Evolutionary conservation across 2,113 vertebrate species (phyloP), one percentile per base, ranked within the genome.

Genomic region (Petrocephalus microphthalmus): DNA sequence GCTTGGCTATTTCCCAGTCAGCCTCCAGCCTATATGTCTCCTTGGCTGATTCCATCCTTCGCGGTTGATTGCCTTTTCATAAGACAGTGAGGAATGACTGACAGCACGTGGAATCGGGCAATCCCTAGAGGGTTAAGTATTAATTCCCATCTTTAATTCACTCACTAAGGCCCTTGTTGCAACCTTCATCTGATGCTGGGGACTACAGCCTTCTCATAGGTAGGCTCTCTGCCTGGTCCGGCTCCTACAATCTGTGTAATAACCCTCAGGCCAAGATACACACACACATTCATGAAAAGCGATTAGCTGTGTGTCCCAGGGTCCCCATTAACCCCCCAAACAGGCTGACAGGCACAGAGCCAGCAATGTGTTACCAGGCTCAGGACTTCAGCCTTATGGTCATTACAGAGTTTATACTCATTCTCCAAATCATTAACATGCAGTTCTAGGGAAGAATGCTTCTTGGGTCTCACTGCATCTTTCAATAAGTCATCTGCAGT

Each of bases 331-430:
- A 10, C 49, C 37, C 81, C 42, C 37, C 20, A 47, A 49, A 83
- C 37, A 83, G 81, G 81, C 81, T 83, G 81, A 47, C 45, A 83
- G 42, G 37, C 81, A n/a, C 81, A 83, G 81, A 83, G 37, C 81
- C 37, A 81, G 74, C 37, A 81, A 22, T 45, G 81, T 83, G 47
- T 8, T 83, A 19, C 17, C 22, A n/a, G 13, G 42, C 20, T 47
- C 0, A 4, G 7, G 22, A 13, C 42, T 1, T 3, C 19, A 5
- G 81, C 13, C 2, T 83, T 49, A 17, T 42, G 42, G 20, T 49
- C 81, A 83, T 49, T 83, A 49, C 19, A 49, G 42, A 47, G 19
- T 42, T 49, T 22, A 47, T n/a, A 19, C 42, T 22, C 33, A 17
- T 74, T 74, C 67, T 33, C 71, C 33, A 78, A 37, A 49, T 53